Evolutionary conservation across 2,113 vertebrate genomes (phyloP).

Genomic region (Drymodes brunneopygia): DNA sequence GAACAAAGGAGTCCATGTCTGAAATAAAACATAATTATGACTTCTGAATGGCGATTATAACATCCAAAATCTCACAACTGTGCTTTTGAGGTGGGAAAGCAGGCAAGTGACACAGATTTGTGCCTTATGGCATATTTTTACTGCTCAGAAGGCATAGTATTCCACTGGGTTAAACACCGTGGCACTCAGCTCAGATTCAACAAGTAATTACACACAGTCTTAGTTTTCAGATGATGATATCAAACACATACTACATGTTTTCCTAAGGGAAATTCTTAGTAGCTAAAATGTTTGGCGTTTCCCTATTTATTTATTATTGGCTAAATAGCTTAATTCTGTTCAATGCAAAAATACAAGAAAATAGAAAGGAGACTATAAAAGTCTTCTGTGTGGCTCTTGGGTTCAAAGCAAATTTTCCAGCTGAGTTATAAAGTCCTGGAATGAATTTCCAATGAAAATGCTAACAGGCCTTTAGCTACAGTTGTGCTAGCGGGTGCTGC

Average conservation of each 20-base stretch:
- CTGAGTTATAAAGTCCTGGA: conserved; percentile 41
- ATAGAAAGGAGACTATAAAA: neutral
- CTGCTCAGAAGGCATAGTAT: neutral
- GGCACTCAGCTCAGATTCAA: neutral
- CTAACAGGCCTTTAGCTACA: conserved; percentile 37
- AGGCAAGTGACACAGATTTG: neutral
- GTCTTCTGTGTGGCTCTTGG: conserved; percentile 8
- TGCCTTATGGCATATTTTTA: neutral
- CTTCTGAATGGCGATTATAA: neutral
- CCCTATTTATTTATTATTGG: neutral
- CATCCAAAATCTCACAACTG: neutral
- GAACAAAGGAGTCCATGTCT: neutral
- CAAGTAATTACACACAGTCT: neutral
- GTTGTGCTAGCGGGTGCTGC: conserved; percentile 21
- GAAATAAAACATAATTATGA: neutral
- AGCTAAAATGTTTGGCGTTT: neutral
- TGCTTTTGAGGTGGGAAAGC: neutral
- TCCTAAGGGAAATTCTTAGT: neutral
- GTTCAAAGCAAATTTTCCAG: conserved; percentile 52
- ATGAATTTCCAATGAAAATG: conserved; percentile 54
- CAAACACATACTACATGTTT: neutral
- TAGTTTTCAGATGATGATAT: neutral
- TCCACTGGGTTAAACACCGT: neutral
- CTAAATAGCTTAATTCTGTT: neutral
- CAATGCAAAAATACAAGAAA: neutral